Base-by-base conservation (phyloP, 2,888 invertebrate species). In the Pseudoips prasinana region DNA sequence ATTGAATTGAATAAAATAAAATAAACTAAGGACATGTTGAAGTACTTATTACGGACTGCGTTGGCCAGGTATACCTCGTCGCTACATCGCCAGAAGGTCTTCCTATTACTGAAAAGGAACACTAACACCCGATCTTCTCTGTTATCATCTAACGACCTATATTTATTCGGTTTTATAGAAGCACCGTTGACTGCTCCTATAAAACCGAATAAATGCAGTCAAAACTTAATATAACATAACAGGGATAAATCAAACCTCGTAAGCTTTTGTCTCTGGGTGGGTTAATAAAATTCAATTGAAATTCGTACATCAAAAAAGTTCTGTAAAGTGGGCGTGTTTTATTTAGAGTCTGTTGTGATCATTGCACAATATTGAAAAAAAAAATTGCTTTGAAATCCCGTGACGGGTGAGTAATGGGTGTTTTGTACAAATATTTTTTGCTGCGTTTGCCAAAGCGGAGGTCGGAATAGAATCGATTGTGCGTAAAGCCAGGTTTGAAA, bases 281-380 rank as follows among this genome's bases (percentile, higher is more conserved):
- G 44, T 59, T 51, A 41, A 57, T 62, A 57, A 46, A 48, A 47
- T 34, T 36, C 39, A 56, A 57, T 54, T 52, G 36, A 54, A 60
- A 56, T 49, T 25, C 46, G 29, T 39, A 41, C 37, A 43, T 18
- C 28, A 23, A 49, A 51, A 57, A 49, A 46, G 22, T 39, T 28
- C 26, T 46, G 36, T 37, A 66, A 74, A 76, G 61, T 73, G 58
- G 83, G 84, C 79, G 83, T 79, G 73, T 68, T 69, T 73, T 78
- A 80, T 84, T 82, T 82, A 80, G 78, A 62, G 67, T 63, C 61
- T 75, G 78, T 79, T 82, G 65, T 82, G 80, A 81, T 79, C 67
- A 66, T 64, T 72, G 65, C 64, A 77, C 73, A 74, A 74, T 75
- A 59, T 68, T 46, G 47, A 47, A 52, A 60, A 63, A 64, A 20